Evolutionary conservation across 30 jellyfish, hydroid and myxozoan genomes (phyloP).

Genomic region (Chrysaora quinquecirrha): DNA sequence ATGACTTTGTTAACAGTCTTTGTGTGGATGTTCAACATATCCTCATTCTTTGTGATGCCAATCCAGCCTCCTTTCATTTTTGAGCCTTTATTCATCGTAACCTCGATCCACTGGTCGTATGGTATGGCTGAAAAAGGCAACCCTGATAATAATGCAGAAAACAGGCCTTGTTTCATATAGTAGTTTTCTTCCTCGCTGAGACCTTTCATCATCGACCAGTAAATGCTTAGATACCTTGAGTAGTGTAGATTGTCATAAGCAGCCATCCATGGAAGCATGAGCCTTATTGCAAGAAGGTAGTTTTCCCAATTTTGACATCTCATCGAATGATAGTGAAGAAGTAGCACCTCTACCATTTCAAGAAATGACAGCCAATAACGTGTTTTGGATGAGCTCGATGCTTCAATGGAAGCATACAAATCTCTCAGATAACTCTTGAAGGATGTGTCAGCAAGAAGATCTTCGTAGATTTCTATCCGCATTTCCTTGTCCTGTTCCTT

Average conservation of each 20-base stretch:
- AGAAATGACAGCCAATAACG: conserved; percentile 9
- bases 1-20: neutral
- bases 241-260: neutral
- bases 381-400: neutral
- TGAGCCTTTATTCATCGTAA: conserved; percentile 18
- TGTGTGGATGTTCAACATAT: neutral
- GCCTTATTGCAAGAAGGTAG: neutral
- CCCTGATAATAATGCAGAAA: neutral
- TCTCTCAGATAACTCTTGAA: neutral
- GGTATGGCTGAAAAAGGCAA: neutral
- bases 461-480: neutral
- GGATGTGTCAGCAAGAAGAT: neutral
- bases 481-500: neutral
- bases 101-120: conserved; percentile 6
- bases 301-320: conserved; percentile 2
- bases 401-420: neutral
- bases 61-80: conserved; percentile 32
- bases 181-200: neutral
- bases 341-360: conserved; percentile 23
- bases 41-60: neutral
- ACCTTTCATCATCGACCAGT: neutral
- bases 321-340: neutral
- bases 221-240: neutral
- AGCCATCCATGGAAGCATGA: conserved; percentile 7
- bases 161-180: neutral